Evolutionary conservation across 2,113 vertebrate genomes (phyloP), one percentile per base, ranked within the genome.

Genomic region (Promerops cafer): DNA sequence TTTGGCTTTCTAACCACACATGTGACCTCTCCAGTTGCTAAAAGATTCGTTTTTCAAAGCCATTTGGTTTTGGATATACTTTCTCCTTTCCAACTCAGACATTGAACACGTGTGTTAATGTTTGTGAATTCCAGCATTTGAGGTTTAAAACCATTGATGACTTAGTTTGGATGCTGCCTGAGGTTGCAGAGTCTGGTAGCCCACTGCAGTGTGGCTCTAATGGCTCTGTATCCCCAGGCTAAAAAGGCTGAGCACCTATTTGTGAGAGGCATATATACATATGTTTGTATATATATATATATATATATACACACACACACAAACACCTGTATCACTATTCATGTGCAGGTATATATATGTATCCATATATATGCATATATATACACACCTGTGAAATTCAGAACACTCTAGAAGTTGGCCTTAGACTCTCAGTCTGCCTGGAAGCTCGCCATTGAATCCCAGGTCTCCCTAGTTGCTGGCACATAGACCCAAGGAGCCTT

Each of bases 271-370:
- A 28, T 56, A 23, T 39, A 14, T 20, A 49, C 4, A 1, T 20
- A 33, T 44, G 17, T 9, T 35, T 6, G 39, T 35, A 31, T 22
- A 35, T 10, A 24, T 27, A 17, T 30, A 30, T 7, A n/a, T n/a
- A n/a, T n/a, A n/a, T n/a, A n/a, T n/a, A n/a, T n/a, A 47, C 13
- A 13, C 4, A 40, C 6, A 39, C 3, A 33, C 9, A 39, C 1
- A 5, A 19, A 26, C 11, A 23, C 0, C 1, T 24, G 2, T 52
- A 37, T 64, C 33, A 47, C 26, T 86, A 18, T 37, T 52, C 13
- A 30, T 42, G 27, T 27, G 7, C 19, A 21, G 28, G 3, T 22
- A 15, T 59, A 16, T 79, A 14, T 56, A 12, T 1, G 0, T 42
- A n/a, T 22, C 11, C 28, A 33, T 40, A n/a, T 30, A 44, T 6